Evolutionary conservation across 2,888 invertebrate species (phyloP).

Genomic region (Cantharis rufa): DNA sequence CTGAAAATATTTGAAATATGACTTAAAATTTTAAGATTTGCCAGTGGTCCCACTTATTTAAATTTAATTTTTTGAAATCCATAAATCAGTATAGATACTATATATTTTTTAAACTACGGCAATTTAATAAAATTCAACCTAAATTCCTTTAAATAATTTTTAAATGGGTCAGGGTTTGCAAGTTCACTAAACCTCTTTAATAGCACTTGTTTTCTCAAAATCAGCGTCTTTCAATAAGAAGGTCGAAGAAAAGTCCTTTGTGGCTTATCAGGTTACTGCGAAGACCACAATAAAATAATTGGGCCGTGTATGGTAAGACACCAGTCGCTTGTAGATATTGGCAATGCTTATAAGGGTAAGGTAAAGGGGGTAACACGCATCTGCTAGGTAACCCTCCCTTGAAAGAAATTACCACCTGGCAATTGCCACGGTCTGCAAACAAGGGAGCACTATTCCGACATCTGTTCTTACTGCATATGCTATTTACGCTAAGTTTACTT

Average conservation of each 20-base stretch:
- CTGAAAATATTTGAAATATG: no score
- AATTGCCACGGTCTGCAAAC: slow-evolving; percentile 56
- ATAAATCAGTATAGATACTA: no score
- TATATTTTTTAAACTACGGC: no score
- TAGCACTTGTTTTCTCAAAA: slow-evolving; percentile 1
- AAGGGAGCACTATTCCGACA: slow-evolving; percentile 46
- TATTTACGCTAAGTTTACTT: slow-evolving; percentile 30
- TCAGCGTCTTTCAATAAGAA: not conserved
- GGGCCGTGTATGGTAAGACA: slow-evolving; percentile 21
- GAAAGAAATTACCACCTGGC: slow-evolving; percentile 57
- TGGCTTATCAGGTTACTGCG: slow-evolving; percentile 16
- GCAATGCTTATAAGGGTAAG: slow-evolving; percentile 31
- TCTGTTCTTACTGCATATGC: slow-evolving; percentile 41
- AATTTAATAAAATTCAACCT: no score
- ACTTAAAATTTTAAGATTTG: no score
- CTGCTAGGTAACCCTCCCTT: slow-evolving; percentile 54
- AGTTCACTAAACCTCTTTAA: not conserved
- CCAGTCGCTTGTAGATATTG: slow-evolving; percentile 29
- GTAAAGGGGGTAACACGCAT: slow-evolving; percentile 49
- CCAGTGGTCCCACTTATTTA: no score
- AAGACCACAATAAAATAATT: slow-evolving; percentile 14
- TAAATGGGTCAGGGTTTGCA: not conserved
- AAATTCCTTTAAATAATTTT: no score
- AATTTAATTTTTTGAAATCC: no score
- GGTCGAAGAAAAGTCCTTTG: slow-evolving; percentile 5